Percentiles rank a stretch among this genome's conserved stretches.
These are phyloP conservation scores for Mimumesa dahlbomi DNA, from an alignment of 2,888 invertebrate genomes.

Conservation along the genomic window DNA sequence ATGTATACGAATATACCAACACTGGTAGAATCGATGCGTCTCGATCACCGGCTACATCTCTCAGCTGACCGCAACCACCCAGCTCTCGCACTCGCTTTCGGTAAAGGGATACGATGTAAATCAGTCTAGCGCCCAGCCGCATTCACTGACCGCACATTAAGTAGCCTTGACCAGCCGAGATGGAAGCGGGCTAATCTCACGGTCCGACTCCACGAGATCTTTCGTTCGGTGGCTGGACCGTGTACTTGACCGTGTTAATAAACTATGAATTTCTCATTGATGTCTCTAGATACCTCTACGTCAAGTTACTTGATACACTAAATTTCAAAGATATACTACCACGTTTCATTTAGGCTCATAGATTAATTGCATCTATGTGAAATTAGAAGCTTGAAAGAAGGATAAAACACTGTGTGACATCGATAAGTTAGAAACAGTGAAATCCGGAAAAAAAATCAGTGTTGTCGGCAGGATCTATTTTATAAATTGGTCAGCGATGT, in stretches of 20 bases:
- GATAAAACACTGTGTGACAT: background rate
- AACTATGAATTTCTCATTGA: background rate
- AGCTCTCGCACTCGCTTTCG: constrained; percentile 54
- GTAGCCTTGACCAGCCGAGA: constrained; percentile 72
- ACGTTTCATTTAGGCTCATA: no score
- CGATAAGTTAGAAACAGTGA: no score
- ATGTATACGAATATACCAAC: background rate
- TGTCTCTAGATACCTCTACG: background rate
- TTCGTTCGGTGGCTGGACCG: constrained; percentile 16
- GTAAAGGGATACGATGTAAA: constrained; percentile 78
- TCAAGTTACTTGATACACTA: background rate
- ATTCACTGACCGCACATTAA: constrained; percentile 77
- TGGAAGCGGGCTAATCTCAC: constrained; percentile 56
- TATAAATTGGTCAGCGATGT: background rate
- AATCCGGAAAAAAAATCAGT: no score
- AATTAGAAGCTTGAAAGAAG: background rate
- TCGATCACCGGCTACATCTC: constrained; percentile 69
- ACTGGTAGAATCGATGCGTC: constrained; percentile 41
- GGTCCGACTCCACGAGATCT: constrained; percentile 28
- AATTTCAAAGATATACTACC: no score
- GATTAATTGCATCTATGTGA: no score
- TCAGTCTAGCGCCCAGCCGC: constrained; percentile 78
- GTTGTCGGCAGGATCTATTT: no score
- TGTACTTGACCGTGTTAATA: background rate
- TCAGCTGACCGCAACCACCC: constrained; percentile 74